Evolutionary conservation across 1,140 invertebrate genomes (phyloP), one percentile per base, ranked within the genome.

Genomic region (Eupristina koningsbergeri): DNA sequence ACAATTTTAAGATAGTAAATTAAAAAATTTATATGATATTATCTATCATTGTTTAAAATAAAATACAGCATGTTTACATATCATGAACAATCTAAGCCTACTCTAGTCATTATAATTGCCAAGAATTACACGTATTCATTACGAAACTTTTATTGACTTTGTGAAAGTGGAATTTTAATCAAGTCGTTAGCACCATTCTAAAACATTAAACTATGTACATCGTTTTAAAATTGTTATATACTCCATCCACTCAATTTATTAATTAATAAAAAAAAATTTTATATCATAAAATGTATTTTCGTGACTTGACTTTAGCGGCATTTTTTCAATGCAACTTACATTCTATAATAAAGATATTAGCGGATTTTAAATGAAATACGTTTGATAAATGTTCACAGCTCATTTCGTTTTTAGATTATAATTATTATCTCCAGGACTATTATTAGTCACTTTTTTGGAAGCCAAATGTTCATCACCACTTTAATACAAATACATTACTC

Each of bases 91-190:
- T 71, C 64, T 47, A 64, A 79, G 31, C 77, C n/a, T 47, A 50
- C 34, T 39, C 47, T 2, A 71, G 22, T 71, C 64, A 71, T 80
- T 80, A 58, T 34, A 26, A 61, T 17, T 11, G 0, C 2, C 15
- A 47, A 67, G 61, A 19, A 50, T 47, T 67, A 19, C 77, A 7
- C n/a, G 39, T 6, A 36, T 13, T 19, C 31, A 29, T 71, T 71
- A 22, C 11, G 50, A 73, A 73, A 74, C 67, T 81, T 81, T 74
- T 81, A 74, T 81, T 81, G 69, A 15, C 47, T 45, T 74, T 36
- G 73, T 29, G 41, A 75, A 82, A 82, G 71, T 58, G 36, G 58
- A 63, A 76, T 64, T 82, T 82, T 53, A 82, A 82, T 76, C 36
- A 82, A 82, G n/a, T 19, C 61, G 61, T 82, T 82, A 75, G 19